A percentile compares a stretch with the other conserved stretches of the same genome.
Conservation (phyloP, 1,140 invertebrate genomes). For the Mya arenaria region DNA sequence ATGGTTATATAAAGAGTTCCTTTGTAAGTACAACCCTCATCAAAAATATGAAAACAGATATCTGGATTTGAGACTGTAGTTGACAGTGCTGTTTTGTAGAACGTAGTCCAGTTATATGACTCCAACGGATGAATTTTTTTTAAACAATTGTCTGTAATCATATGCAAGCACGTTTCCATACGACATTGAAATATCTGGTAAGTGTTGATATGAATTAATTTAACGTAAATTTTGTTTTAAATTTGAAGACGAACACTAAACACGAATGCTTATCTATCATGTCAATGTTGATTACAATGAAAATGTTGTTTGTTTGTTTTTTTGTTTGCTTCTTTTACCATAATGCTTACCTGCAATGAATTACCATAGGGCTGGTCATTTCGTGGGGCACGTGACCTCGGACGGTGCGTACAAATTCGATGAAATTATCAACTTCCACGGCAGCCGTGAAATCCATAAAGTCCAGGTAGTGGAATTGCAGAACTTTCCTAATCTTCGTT, state of each 20-base stretch:
- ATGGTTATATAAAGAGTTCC: too few relatives aligned
- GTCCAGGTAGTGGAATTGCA: conserved; percentile 65
- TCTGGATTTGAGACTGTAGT: too few relatives aligned
- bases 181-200: too few relatives aligned
- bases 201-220: neutral
- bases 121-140: too few relatives aligned
- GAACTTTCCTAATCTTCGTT: too few relatives aligned
- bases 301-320: neutral
- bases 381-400: conserved; percentile 56
- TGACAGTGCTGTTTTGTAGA: too few relatives aligned
- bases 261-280: neutral
- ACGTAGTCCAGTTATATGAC: too few relatives aligned
- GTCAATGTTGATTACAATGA: neutral
- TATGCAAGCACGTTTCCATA: too few relatives aligned
- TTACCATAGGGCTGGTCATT: conserved; percentile 57
- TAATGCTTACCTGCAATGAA: conserved; percentile 67
- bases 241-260: neutral
- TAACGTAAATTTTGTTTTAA: neutral
- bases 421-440: conserved; percentile 55
- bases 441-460: conserved; percentile 68
- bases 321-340: neutral
- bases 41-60: too few relatives aligned
- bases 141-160: too few relatives aligned
- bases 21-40: too few relatives aligned
- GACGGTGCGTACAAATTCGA: conserved; percentile 59